phyloP scores from a whole-genome alignment of 2,113 vertebrate species.

The Oreochromis aureus region DNA sequence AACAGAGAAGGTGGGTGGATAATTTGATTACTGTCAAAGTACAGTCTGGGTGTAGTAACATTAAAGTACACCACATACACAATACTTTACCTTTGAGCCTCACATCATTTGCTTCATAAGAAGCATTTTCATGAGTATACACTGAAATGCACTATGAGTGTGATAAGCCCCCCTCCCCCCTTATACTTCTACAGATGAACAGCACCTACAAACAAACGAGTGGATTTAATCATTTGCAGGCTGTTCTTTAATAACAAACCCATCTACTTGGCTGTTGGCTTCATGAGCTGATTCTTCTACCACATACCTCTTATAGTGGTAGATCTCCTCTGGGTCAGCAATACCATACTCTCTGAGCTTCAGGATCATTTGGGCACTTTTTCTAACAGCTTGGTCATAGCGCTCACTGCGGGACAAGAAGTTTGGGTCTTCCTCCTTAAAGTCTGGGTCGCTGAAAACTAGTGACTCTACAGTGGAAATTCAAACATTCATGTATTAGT shows the following conservation, averaged over 20 bases:
- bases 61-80: background rate
- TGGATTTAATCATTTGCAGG: background rate
- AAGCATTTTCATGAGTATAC: background rate
- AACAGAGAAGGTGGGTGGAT: background rate
- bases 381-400: slow-evolving; percentile 86
- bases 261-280: background rate
- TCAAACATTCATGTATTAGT: background rate
- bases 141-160: background rate
- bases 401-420: slow-evolving; percentile 91
- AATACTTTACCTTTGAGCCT: background rate
- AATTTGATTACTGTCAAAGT: background rate
- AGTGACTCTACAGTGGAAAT: slow-evolving; percentile 75
- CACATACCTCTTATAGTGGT: slow-evolving; percentile 86
- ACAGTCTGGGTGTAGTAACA: background rate
- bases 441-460: slow-evolving; percentile 85
- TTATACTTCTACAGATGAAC: background rate
- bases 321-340: slow-evolving; percentile 88
- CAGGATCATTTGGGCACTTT: slow-evolving; percentile 85
- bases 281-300: background rate
- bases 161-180: background rate
- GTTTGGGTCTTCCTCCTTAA: slow-evolving; percentile 85
- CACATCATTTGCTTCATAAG: background rate
- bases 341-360: slow-evolving; percentile 87
- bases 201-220: background rate
- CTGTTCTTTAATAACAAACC: background rate